These are phyloP conservation scores for Melanotaenia trifasciata DNA, from an alignment of 2,797 vertebrate species.

Conservation along the genomic window DNA sequence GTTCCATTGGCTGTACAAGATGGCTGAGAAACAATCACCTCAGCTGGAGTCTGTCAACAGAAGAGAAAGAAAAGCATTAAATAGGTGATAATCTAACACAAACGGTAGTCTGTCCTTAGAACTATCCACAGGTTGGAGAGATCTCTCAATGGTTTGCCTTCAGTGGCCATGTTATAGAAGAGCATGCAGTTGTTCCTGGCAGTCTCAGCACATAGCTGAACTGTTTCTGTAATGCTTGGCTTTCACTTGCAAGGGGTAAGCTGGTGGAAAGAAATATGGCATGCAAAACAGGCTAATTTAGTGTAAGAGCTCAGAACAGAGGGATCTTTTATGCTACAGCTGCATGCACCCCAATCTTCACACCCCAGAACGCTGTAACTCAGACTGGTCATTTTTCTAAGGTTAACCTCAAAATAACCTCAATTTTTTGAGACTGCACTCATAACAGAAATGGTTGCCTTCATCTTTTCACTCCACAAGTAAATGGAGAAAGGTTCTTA, in stretches of 20 bases:
- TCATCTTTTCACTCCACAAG: conserved; percentile 28
- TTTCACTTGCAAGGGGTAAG: conserved; percentile 71
- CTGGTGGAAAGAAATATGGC: conserved; percentile 71
- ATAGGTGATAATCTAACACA: conserved; percentile 55
- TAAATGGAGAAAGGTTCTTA: conserved; percentile 12
- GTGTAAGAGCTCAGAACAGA: conserved; percentile 70
- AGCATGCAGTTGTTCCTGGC: conserved; percentile 64
- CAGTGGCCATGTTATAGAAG: conserved; percentile 55
- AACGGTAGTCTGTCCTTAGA: conserved; percentile 48
- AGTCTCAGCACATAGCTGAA: conserved; percentile 62
- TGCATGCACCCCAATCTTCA: conserved; percentile 47
- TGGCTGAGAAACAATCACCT: conserved; percentile 84
- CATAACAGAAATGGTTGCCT: conserved; percentile 22
- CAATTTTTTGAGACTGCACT: conserved; percentile 14
- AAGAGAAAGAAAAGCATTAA: conserved; percentile 63
- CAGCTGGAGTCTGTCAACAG: conserved; percentile 82
- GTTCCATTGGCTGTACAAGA: conserved; percentile 82
- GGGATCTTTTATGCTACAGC: conserved; percentile 67
- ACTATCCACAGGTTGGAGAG: conserved; percentile 50
- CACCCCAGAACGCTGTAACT: conserved; percentile 52
- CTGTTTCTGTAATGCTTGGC: conserved; percentile 77
- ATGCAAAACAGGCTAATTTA: conserved; percentile 74
- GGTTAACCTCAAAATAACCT: conserved; percentile 52
- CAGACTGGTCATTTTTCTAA: conserved; percentile 48
- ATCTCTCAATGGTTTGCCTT: conserved; percentile 53